Percentiles rank a stretch among this genome's conserved stretches.
Evolutionary conservation across 2,797 vertebrate species (phyloP).

Genomic region (Leptoclinus maculatus): DNA sequence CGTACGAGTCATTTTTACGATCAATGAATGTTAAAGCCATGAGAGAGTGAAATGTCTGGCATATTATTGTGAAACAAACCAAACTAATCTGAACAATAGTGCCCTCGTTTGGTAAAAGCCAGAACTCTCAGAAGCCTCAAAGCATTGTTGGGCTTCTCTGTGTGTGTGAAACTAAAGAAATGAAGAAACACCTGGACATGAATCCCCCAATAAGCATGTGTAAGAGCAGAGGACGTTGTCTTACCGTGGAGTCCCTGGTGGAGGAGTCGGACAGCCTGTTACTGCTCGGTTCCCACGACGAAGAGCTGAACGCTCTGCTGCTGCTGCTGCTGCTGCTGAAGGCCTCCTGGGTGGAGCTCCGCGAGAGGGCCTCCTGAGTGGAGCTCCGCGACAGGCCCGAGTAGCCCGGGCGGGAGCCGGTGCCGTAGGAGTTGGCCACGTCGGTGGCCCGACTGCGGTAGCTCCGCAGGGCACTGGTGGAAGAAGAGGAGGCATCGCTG

Average conservation of each 20-base stretch:
- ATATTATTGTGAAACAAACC: background rate
- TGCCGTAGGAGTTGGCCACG: conserved; percentile 80
- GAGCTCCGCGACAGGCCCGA: conserved; percentile 79
- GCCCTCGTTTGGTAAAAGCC: conserved; percentile 58
- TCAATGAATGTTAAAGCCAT: background rate
- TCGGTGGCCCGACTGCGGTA: conserved; percentile 85
- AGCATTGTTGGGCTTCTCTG: conserved; percentile 8
- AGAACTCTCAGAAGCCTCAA: conserved; percentile 20
- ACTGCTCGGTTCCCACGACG: conserved; percentile 81
- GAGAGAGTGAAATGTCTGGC: background rate
- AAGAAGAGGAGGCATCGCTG: conserved; percentile 81
- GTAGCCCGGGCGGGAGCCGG: conserved; percentile 69
- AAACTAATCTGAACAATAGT: conserved; percentile 52
- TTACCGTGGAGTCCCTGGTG: conserved; percentile 83
- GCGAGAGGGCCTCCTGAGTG: conserved; percentile 82
- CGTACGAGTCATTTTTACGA: background rate
- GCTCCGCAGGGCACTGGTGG: conserved; percentile 85
- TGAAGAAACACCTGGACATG: conserved; percentile 23
- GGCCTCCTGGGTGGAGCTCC: conserved; percentile 82
- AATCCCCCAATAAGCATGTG: conserved; percentile 17
- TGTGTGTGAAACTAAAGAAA: conserved; percentile 14
- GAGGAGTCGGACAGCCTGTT: conserved; percentile 70
- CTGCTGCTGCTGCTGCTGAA: conserved; percentile 77
- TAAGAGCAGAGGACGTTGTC: conserved; percentile 43
- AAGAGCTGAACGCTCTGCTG: conserved; percentile 75